Base-by-base conservation (phyloP, 2,113 vertebrate genomes). In the Ariopsis seemanni region DNA sequence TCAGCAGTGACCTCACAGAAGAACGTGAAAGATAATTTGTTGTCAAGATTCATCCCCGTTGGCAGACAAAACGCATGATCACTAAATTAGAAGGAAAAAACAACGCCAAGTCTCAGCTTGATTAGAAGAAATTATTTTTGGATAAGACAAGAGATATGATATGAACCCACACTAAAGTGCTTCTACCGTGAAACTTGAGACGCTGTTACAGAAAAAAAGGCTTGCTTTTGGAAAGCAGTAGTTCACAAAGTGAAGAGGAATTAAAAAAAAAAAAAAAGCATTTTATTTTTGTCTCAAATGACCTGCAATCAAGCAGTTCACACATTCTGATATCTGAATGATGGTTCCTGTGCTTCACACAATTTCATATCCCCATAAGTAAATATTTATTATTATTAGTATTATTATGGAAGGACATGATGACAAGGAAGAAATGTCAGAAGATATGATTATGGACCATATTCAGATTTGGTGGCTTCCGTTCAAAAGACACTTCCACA, bases 41-140 rank as follows among this genome's bases (percentile, higher is more conserved):
- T 50, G 11, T 50, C 60, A 55, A 78, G 62, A 87, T 65, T 74
- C 34, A 62, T 55, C 1, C 25, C 22, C 0, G 7, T 27, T 58
- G 27, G 62, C n/a, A 84, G 9, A 86, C 7, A 71, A 82, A 60
- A 81, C 53, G 11, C 50, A 42, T 4, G 9, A 6, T 30, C 74
- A 57, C 62, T 82, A 42, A 77, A 67, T 42, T 20, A 65, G 60
- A 34, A 52, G 65, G 30, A 75, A 67, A 48, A 48, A 17, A n/a
- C n/a, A 65, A 20, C 15, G 48, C 48, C 11, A 30, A 79, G 27
- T 25, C 50, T 50, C 30, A 57, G 57, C 27, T 58, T 50, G 18
- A 88, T 88, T 69, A 69, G 30, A 85, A 80, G 67, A 79, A 81
- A 72, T 84, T 15, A 69, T 63, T 50, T 55, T 27, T 83, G 25